phyloP scores from a whole-genome alignment of 1,140 invertebrate species.

The Antheraea pernyi region DNA sequence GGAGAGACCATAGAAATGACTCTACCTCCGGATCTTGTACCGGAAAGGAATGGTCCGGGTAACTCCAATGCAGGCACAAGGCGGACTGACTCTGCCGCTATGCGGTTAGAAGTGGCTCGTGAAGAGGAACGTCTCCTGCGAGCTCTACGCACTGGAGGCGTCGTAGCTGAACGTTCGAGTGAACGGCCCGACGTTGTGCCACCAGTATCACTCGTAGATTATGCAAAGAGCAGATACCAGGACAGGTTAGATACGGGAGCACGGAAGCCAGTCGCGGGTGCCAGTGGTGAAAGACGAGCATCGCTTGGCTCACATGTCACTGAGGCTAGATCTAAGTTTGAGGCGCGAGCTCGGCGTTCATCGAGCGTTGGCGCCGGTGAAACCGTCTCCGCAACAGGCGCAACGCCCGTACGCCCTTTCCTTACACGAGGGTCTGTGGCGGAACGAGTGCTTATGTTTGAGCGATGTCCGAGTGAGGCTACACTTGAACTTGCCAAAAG shows the following conservation, averaged over 20 bases:
- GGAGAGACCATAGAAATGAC: slow-evolving; percentile 57
- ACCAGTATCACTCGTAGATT: slow-evolving; percentile 81
- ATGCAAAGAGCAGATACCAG: slow-evolving; percentile 83
- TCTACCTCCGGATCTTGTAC: slow-evolving; percentile 59
- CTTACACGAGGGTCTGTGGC: slow-evolving; percentile 94
- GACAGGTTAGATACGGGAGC: slow-evolving; percentile 80
- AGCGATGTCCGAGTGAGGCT: slow-evolving; percentile 91
- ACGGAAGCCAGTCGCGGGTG: slow-evolving; percentile 69
- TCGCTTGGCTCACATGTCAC: slow-evolving; percentile 69
- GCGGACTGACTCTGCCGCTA: slow-evolving; percentile 62
- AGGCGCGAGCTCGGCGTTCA: slow-evolving; percentile 66
- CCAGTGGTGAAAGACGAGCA: slow-evolving; percentile 58
- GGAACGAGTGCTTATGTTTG: slow-evolving; percentile 94
- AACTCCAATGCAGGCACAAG: slow-evolving; percentile 49
- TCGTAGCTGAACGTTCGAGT: slow-evolving; percentile 80
- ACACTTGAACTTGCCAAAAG: slow-evolving; percentile 84
- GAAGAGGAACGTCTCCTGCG: slow-evolving; percentile 90
- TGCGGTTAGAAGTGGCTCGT: slow-evolving; percentile 84
- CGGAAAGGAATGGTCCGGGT: slow-evolving; percentile 67
- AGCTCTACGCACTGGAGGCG: slow-evolving; percentile 86
- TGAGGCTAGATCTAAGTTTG: slow-evolving; percentile 72
- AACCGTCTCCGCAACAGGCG: slow-evolving; percentile 60
- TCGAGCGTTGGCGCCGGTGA: slow-evolving; percentile 67
- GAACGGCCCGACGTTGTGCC: slow-evolving; percentile 69
- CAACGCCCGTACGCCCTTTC: slow-evolving; percentile 86